These are phyloP conservation scores for Conomelus anceps DNA, from an alignment of 2,888 invertebrate genomes.

Conservation along the genomic window DNA sequence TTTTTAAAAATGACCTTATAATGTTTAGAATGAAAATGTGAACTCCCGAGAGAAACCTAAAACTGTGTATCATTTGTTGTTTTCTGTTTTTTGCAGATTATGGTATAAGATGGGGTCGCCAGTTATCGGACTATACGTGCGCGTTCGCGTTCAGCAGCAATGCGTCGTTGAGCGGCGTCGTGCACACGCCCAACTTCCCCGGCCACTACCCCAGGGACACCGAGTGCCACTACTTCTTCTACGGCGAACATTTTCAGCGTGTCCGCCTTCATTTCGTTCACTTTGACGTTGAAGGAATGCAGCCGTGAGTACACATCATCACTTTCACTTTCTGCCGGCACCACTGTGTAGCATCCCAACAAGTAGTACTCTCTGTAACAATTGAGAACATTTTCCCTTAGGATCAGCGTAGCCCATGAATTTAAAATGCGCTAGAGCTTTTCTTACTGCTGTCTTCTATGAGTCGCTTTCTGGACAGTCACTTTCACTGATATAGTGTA, in stretches of 20 bases:
- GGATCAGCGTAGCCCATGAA: too few relatives aligned
- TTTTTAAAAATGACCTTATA: too few relatives aligned
- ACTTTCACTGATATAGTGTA: too few relatives aligned
- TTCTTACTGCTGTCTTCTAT: too few relatives aligned
- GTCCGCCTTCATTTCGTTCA: slow-evolving; percentile 79
- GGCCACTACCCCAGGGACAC: slow-evolving; percentile 83
- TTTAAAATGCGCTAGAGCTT: too few relatives aligned
- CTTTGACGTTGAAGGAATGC: slow-evolving; percentile 89
- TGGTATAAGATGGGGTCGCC: slow-evolving; percentile 75
- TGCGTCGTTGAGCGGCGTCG: slow-evolving; percentile 69
- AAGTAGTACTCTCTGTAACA: background rate
- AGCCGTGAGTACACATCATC: slow-evolving; percentile 62
- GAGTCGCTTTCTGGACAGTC: too few relatives aligned
- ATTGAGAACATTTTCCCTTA: too few relatives aligned
- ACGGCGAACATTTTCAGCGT: slow-evolving; percentile 67
- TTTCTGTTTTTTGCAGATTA: slow-evolving; percentile 62
- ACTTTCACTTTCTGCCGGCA: background rate
- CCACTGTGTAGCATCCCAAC: background rate
- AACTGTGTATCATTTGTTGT: too few relatives aligned
- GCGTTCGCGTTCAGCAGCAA: slow-evolving; percentile 77
- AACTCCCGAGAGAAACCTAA: too few relatives aligned
- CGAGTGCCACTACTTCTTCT: slow-evolving; percentile 84
- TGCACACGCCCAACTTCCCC: slow-evolving; percentile 84
- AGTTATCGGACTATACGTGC: slow-evolving; percentile 70
- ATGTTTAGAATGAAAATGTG: too few relatives aligned